A percentile compares a stretch with the other conserved stretches of the same genome.
Conservation (phyloP, 2,888 invertebrate species). For the Cataglyphis rosenhaueri region DNA sequence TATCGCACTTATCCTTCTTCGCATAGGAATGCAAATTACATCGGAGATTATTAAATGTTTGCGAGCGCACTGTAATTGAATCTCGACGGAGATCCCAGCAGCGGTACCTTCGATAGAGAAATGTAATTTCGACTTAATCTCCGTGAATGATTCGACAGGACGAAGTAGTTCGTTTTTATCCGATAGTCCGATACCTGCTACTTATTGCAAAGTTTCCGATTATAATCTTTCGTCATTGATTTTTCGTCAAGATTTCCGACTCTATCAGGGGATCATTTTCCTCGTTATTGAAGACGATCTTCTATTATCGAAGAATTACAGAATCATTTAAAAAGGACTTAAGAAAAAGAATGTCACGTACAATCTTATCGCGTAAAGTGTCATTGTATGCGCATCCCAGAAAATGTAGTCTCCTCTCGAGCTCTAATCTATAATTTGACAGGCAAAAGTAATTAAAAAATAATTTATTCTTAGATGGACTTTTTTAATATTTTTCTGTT, state of each 20-base stretch:
- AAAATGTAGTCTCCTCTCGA: not conserved
- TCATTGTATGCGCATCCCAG: not conserved
- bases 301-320: conserved; percentile 6
- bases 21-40: not conserved
- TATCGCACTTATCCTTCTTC: not conserved
- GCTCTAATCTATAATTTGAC: not conserved
- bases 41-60: conserved; percentile 13
- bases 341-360: not conserved
- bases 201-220: not conserved
- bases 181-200: not conserved
- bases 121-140: conserved; percentile 37
- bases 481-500: not conserved
- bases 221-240: conserved; percentile 25
- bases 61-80: conserved; percentile 28
- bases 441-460: not conserved
- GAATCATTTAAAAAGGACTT: not conserved
- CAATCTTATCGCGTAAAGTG: not conserved
- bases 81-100: conserved; percentile 3
- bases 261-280: conserved; percentile 11
- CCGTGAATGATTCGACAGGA: conserved; percentile 38
- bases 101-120: not conserved
- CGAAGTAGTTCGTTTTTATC: not conserved
- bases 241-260: not conserved
- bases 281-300: conserved; percentile 24
- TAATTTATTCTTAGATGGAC: not conserved